These are phyloP conservation scores for Diorhabda elongata DNA, from an alignment of 1,140 invertebrate genomes.

Conservation along the genomic window DNA sequence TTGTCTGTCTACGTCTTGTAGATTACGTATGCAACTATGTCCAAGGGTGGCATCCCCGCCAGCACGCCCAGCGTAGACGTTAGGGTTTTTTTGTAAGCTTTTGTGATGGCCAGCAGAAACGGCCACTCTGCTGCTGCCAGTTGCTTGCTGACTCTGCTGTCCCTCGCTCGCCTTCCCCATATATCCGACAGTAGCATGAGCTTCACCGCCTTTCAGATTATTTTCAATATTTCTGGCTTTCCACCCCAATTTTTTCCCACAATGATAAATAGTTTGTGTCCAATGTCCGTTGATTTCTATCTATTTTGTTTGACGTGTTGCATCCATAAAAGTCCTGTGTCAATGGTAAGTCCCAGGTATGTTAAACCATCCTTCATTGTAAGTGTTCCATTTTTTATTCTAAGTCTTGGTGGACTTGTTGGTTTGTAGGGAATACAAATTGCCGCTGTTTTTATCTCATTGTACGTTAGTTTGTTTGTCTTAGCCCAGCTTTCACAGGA, in stretches of 20 bases:
- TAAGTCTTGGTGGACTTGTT: slow-evolving; percentile 17
- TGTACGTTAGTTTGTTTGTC: slow-evolving; percentile 19
- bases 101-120: slow-evolving; percentile 13
- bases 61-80: slow-evolving; percentile 23
- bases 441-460: slow-evolving; percentile 23
- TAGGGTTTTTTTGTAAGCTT: slow-evolving; percentile 20
- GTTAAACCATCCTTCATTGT: slow-evolving; percentile 1
- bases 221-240: neutral
- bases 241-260: neutral
- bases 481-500: slow-evolving; percentile 7
- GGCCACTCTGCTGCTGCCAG: slow-evolving; percentile 9
- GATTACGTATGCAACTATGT: slow-evolving; percentile 21
- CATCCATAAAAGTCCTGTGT: slow-evolving; percentile 17
- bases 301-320: slow-evolving; percentile 22
- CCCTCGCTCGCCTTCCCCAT: slow-evolving; percentile 16
- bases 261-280: neutral
- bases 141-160: slow-evolving; percentile 16
- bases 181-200: slow-evolving; percentile 16
- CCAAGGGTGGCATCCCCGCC: slow-evolving; percentile 21
- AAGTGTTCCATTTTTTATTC: slow-evolving; percentile 8
- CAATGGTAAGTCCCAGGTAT: slow-evolving; percentile 28
- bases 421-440: slow-evolving; percentile 15
- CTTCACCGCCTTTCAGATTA: neutral
- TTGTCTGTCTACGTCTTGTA: neutral
- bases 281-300: slow-evolving; percentile 3